Evolutionary conservation across 2,113 vertebrate species (phyloP).

Genomic region (Daubentonia madagascariensis): DNA sequence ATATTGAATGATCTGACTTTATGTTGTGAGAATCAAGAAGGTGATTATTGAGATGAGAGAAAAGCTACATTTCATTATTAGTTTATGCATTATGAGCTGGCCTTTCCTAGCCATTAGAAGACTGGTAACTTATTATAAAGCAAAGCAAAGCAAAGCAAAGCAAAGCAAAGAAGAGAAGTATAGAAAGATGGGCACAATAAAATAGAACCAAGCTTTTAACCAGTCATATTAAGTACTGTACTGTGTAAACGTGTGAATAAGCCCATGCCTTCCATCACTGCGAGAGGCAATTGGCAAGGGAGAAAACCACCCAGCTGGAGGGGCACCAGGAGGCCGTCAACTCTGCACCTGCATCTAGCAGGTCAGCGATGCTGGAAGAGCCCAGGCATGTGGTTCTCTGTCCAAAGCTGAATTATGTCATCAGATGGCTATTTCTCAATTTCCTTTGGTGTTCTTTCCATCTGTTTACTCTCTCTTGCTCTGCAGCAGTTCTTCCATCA

Average conservation of each 20-base stretch:
- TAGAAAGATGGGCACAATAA: background rate
- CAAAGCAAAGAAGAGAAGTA: background rate
- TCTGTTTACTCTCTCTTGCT: slow-evolving; percentile 38
- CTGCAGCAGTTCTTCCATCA: slow-evolving; percentile 12
- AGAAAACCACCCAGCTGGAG: slow-evolving; percentile 27
- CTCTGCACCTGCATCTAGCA: slow-evolving; percentile 33
- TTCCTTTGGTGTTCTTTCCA: slow-evolving; percentile 45
- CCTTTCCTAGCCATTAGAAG: background rate
- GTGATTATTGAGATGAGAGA: background rate
- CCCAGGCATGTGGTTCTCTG: slow-evolving; percentile 13
- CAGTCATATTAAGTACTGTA: background rate
- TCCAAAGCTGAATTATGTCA: slow-evolving; percentile 46
- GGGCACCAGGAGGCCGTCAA: background rate
- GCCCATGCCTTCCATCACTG: background rate
- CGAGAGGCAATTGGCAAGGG: background rate
- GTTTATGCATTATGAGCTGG: background rate
- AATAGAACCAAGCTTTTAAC: background rate
- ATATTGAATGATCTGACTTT: background rate
- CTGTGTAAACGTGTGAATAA: background rate
- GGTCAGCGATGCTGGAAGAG: slow-evolving; percentile 6
- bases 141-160: background rate
- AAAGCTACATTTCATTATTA: background rate
- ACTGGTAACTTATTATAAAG: background rate
- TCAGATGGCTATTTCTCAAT: slow-evolving; percentile 46
- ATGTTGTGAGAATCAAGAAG: background rate